These are phyloP conservation scores for Aphrocallistes beatrix DNA, from an alignment of 37 sponge, comb jelly and placozoan species.

Conservation along the genomic window DNA sequence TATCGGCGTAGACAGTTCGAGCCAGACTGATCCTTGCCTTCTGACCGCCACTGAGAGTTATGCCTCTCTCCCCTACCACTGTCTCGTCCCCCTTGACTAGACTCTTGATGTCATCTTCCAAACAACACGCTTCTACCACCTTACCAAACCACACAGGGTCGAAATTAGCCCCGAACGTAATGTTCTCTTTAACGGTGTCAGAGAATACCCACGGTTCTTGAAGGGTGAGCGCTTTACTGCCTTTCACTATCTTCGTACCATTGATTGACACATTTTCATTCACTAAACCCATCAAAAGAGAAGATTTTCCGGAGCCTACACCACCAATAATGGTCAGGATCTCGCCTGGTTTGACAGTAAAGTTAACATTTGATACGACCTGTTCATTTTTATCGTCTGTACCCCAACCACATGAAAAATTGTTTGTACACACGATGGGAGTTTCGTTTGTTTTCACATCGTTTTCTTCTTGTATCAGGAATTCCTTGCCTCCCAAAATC, in stretches of 20 bases:
- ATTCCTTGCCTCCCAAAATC: neutral
- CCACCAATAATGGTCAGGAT: neutral
- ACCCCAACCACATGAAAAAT: neutral
- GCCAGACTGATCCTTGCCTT: neutral
- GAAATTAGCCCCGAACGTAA: slow-evolving; percentile 15
- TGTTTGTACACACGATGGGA: neutral
- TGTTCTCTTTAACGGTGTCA: slow-evolving; percentile 23
- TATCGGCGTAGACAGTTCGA: neutral
- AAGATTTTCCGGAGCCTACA: neutral
- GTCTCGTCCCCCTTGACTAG: neutral
- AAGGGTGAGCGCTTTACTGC: neutral
- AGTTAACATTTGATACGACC: neutral
- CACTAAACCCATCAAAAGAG: neutral
- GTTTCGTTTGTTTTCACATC: too few relatives aligned
- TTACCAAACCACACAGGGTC: neutral
- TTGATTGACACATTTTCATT: neutral
- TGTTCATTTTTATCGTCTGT: neutral
- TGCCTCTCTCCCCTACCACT: neutral
- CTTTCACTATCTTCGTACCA: neutral
- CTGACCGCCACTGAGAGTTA: neutral
- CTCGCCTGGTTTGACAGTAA: neutral
- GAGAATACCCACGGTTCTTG: slow-evolving; percentile 22
- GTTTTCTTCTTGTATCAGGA: neutral
- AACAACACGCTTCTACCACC: neutral
- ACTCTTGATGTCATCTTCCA: neutral